Percentiles rank a stretch among this genome's conserved stretches.
Evolutionary conservation across 2,113 vertebrate genomes (phyloP).

Genomic region (Aphelocoma coerulescens): DNA sequence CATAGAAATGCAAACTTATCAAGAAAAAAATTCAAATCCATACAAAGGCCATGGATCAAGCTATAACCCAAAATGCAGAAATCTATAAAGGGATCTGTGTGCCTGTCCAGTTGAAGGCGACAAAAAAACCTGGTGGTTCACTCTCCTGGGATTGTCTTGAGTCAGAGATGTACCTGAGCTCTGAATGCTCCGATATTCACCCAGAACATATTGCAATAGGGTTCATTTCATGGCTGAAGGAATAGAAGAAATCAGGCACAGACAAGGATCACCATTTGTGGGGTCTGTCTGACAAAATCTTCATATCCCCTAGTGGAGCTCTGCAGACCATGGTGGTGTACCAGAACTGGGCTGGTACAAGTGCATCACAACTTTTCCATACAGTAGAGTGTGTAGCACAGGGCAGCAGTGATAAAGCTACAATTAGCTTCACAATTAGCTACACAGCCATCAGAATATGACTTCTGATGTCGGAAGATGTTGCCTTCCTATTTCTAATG

Average conservation of each 20-base stretch:
- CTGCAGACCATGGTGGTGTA: not conserved
- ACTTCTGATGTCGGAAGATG: not conserved
- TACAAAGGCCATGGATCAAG: accelerated
- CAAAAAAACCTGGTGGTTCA: not conserved
- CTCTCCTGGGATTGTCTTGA: not conserved
- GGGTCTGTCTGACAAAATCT: not conserved
- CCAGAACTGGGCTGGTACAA: not conserved
- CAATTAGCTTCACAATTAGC: not conserved
- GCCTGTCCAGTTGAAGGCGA: not conserved
- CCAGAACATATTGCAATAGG: accelerated
- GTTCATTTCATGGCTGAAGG: not conserved
- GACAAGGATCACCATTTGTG: not conserved
- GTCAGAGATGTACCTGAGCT: not conserved
- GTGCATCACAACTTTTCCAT: not conserved
- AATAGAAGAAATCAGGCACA: not conserved
- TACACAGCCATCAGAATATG: not conserved
- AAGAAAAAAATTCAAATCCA: not conserved
- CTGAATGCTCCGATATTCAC: not conserved
- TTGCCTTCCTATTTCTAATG: not conserved
- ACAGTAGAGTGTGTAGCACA: not conserved
- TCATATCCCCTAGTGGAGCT: not conserved
- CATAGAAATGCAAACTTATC: not conserved
- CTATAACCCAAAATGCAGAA: not conserved
- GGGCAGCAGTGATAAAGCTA: not conserved
- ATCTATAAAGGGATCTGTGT: not conserved